These are phyloP conservation scores for Thalassoma bifasciatum DNA, from an alignment of 2,113 vertebrate species.

Conservation along the genomic window DNA sequence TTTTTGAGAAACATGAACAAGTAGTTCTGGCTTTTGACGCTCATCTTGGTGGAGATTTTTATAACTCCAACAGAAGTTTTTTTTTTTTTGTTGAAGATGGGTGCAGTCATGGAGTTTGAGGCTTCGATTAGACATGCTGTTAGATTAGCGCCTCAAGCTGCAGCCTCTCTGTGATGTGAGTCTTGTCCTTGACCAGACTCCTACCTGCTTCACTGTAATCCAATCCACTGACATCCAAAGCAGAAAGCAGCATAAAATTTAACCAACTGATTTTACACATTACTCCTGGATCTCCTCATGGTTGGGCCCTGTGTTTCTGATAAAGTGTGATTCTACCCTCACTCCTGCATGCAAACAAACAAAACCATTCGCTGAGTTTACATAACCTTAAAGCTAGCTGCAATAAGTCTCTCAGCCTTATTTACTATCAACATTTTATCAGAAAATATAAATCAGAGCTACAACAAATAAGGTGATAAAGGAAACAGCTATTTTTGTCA, in stretches of 20 bases:
- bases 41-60: slow-evolving; percentile 24
- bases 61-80: slow-evolving; percentile 22
- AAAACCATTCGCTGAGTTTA: too few relatives aligned
- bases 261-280: background rate
- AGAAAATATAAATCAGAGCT: too few relatives aligned
- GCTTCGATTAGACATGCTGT: slow-evolving; percentile 59
- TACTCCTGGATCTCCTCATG: background rate
- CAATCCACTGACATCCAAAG: slow-evolving; percentile 10
- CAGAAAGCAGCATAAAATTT: background rate
- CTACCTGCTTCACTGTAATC: slow-evolving; percentile 23
- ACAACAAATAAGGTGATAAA: too few relatives aligned
- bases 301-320: background rate
- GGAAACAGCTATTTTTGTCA: too few relatives aligned
- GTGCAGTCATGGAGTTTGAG: slow-evolving; percentile 51
- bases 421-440: too few relatives aligned
- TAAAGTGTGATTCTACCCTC: background rate
- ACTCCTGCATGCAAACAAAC: background rate
- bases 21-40: slow-evolving; percentile 42
- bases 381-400: background rate
- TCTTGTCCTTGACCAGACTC: slow-evolving; percentile 56
- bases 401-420: background rate
- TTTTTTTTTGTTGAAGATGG: slow-evolving; percentile 25
- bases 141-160: slow-evolving; percentile 56
- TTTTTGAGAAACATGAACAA: slow-evolving; percentile 6
- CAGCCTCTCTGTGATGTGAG: slow-evolving; percentile 35